Base-by-base conservation (phyloP, 2,113 vertebrate genomes). In the Oncorhynchus clarkii region DNA sequence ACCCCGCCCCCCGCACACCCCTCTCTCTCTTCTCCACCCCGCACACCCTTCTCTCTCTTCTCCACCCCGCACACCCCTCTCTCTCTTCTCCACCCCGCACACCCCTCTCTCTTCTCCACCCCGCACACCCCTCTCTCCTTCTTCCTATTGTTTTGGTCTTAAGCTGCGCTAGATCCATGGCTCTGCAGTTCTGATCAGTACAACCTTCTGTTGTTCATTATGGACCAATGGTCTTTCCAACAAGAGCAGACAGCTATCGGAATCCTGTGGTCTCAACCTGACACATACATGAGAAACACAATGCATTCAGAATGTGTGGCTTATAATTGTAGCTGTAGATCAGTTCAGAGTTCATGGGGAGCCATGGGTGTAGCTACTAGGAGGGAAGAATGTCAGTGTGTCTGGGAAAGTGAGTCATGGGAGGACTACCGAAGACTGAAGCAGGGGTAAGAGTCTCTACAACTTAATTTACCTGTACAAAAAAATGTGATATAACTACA, bases 381-480 rank as follows among this genome's bases (percentile, higher is more conserved):
- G 39, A 87, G 65, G 87, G 62, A 68, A 49, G 74, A 67, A 74
- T 88, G 76, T 80, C 76, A 79, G 76, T 69, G 78, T 74, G 78
- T 76, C 62, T 86, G 71, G 68, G 72, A 70, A 34, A 80, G 77
- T 83, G 74, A 84, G 88, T 87, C 85, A 48, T 71, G 83, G n/a
- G 89, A 74, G 83, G 78, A 57, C 84, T 70, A 45, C 79, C 78
- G 89, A 90, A 89, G 88, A 89, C 90, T 79, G 59, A 91, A 83
- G 84, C 79, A 86, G 76, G 91, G 93, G 93, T 94, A 94, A 94
- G 93, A 64, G 87, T 87, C 92, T 94, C 93, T 94, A 89, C 89
- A 90, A 92, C 92, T 93, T 91, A 75, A 91, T 91, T 91, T 91
- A 88, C 81, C 87, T 91, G 84, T 92, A 79, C 86, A 90, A 89